Base-by-base conservation (phyloP, 2,888 invertebrate genomes). In the Trichopria drosophilae region DNA sequence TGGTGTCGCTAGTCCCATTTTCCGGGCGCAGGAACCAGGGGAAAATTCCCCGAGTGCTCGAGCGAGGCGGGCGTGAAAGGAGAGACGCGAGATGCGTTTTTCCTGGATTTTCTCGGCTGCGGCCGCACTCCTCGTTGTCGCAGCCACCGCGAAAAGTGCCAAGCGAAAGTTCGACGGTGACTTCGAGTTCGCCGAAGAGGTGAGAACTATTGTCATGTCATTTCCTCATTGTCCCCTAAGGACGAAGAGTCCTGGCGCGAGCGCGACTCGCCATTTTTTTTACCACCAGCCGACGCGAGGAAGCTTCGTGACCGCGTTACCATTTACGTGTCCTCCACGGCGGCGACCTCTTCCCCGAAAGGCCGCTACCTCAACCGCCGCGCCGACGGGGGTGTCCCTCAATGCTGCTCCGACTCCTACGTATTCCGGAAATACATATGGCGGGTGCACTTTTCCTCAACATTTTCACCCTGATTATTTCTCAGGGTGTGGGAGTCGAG, bases 111-210 rank as follows among this genome's bases (percentile, higher is more conserved):
- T 79, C 61, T 36, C 35, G 47, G 32, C 43, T 51, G 34, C 31
- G 40, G 60, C 63, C 53, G 47, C 47, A 48, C 57, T 60, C 18
- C 53, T 62, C 35, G 43, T 62, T 35, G 56, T 62, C 22, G 59
- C 51, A 24, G 68, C 58, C 44, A 61, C 41, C 18, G 68, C 61
- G 43, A 63, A 46, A 29, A 58, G 80, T 80, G 65, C 84, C 75
- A 85, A 85, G 78, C 80, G 84, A 73, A 87, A 86, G 77, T 86
- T 85, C 73, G 86, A 87, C 71, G 86, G 86, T 53, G 87, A 87
- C 75, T 87, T 87, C 73, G 87, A 87, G 73, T 87, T 87, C 73
- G 86, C 86, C 69, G 87, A 87, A 77, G 87, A 87, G 85, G 87
- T 87, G 79, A 81, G 77, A 64, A 10, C 10, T 16, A 15, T 41